Evolutionary conservation across 1,140 invertebrate genomes (phyloP).

Genomic region (Cepaea nemoralis): DNA sequence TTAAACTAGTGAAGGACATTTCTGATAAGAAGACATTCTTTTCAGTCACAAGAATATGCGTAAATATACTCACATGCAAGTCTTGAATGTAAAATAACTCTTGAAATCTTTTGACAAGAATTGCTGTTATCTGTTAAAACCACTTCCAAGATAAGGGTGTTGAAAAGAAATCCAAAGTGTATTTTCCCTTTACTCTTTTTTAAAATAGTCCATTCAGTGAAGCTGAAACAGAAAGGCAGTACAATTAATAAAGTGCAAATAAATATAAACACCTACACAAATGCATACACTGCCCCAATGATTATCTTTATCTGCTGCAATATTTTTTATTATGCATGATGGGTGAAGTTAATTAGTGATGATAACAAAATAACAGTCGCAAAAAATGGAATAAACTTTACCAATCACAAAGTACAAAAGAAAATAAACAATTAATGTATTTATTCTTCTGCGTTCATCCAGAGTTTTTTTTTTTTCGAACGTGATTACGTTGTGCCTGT

Average conservation of each 20-base stretch:
- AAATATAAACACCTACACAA: background rate
- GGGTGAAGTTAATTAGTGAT: no score
- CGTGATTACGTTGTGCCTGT: no score
- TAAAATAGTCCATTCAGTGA: conserved; percentile 12
- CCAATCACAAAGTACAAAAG: no score
- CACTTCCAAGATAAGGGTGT: background rate
- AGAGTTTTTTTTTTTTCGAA: no score
- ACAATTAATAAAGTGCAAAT: background rate
- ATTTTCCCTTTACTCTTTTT: background rate
- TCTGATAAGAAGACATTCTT: background rate
- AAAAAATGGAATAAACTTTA: no score
- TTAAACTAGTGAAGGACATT: background rate
- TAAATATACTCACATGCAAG: background rate
- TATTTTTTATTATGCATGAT: no score
- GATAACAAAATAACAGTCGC: no score
- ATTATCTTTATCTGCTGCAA: no score
- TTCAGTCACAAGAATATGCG: background rate
- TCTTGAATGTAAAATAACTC: background rate
- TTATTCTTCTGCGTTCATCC: no score
- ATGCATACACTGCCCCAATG: no score
- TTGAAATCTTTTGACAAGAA: background rate
- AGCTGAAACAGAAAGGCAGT: background rate
- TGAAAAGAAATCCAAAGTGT: conserved; percentile 10
- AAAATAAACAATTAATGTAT: no score
- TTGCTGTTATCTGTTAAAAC: background rate